These are phyloP conservation scores for Papilio machaon DNA, from an alignment of 1,140 invertebrate genomes.

Conservation along the genomic window DNA sequence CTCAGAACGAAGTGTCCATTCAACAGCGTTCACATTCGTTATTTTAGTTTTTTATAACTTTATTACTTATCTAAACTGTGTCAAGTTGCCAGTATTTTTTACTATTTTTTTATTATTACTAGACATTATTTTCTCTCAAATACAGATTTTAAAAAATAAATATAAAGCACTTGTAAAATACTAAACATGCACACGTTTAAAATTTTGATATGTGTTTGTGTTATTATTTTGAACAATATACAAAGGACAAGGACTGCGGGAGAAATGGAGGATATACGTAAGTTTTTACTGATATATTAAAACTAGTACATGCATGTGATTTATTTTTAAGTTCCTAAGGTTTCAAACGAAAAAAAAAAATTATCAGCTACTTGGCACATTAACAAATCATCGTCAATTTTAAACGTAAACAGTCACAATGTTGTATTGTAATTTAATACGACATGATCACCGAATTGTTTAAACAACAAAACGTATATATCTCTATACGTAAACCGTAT, in stretches of 20 bases:
- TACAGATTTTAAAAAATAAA: neutral
- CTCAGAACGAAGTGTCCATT: constrained; percentile 16
- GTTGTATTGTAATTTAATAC: neutral
- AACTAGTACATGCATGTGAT: neutral
- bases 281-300: constrained; percentile 39
- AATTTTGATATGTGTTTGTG: constrained; percentile 52
- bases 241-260: constrained; percentile 51
- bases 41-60: neutral
- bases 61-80: neutral
- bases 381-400: neutral
- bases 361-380: no score
- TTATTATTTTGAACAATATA: constrained; percentile 54
- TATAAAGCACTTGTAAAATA: neutral
- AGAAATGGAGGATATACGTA: constrained; percentile 61
- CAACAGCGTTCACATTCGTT: constrained; percentile 11
- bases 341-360: neutral
- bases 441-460: no score
- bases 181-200: constrained; percentile 48
- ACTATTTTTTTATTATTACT: no score
- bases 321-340: no score
- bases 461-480: no score
- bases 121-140: neutral
- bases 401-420: neutral
- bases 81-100: neutral
- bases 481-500: no score